Conservation (phyloP, 1,140 invertebrate species). For the Whitmania pigra region DNA sequence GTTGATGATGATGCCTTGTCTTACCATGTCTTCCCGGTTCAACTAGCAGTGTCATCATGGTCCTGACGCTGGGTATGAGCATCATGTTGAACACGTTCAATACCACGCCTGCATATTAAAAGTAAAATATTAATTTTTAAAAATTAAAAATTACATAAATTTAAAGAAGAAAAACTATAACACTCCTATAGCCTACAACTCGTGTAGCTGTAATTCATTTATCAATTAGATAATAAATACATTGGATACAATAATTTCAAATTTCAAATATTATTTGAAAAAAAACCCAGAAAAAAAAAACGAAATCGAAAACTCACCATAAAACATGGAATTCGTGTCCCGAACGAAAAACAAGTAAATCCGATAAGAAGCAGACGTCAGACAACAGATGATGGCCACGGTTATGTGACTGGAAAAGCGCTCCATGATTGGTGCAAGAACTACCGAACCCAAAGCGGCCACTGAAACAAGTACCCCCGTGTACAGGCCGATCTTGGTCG, state of each 20-base stretch:
- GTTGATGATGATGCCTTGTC: too few species aligned
- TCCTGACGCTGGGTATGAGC: slow-evolving; percentile 18
- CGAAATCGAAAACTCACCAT: slow-evolving; percentile 5
- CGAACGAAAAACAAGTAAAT: slow-evolving; percentile 19
- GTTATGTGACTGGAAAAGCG: slow-evolving; percentile 12
- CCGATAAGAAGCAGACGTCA: background rate
- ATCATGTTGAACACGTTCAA: slow-evolving; percentile 18
- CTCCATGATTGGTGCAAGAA: slow-evolving; percentile 8
- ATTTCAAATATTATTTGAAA: background rate
- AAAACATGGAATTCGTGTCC: slow-evolving; percentile 20
- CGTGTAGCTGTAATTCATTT: too few species aligned
- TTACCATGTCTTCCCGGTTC: slow-evolving; percentile 14
- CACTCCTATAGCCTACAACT: too few species aligned
- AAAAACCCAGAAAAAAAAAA: background rate
- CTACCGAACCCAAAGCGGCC: background rate
- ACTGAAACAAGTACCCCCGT: slow-evolving; percentile 1
- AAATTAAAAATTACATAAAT: too few species aligned
- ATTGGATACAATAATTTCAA: too few species aligned
- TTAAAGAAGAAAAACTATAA: too few species aligned
- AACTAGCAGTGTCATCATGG: slow-evolving; percentile 11
- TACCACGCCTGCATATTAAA: background rate
- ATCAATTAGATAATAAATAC: too few species aligned
- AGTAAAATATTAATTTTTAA: too few species aligned
- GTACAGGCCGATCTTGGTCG: slow-evolving; percentile 11
- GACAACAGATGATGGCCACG: slow-evolving; percentile 13